Percentiles rank a stretch among this genome's conserved stretches.
These are phyloP conservation scores for Amblyraja radiata DNA, from an alignment of 2,797 vertebrate genomes.

Conservation along the genomic window DNA sequence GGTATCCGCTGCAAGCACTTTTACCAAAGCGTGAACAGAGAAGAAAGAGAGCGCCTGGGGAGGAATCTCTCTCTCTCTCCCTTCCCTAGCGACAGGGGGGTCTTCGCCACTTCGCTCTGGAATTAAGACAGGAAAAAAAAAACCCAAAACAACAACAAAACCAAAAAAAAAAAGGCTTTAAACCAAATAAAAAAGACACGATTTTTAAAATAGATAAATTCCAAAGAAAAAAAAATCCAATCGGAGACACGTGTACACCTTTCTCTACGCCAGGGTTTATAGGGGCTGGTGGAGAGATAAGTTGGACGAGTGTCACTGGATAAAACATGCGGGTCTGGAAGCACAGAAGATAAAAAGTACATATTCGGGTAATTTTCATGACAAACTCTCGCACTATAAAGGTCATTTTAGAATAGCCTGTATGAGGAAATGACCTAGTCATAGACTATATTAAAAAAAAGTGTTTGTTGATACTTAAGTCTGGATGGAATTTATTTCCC, in stretches of 20 bases:
- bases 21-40: constrained; percentile 82
- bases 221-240: constrained; percentile 38
- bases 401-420: constrained; percentile 37
- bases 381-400: constrained; percentile 38
- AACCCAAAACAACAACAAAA: background rate
- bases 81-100: too few relatives aligned
- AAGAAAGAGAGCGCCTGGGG: background rate
- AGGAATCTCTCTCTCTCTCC: too few relatives aligned
- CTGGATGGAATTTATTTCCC: constrained; percentile 37
- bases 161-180: constrained; percentile 34
- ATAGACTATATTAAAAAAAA: constrained; percentile 36
- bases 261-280: constrained; percentile 24
- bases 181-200: constrained; percentile 36
- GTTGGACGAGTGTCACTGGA: constrained; percentile 44
- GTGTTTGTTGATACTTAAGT: constrained; percentile 38
- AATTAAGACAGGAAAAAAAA: background rate
- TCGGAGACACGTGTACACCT: constrained; percentile 39
- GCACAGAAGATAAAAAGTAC: constrained; percentile 54
- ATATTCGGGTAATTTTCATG: constrained; percentile 54
- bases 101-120: constrained; percentile 3
- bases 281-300: constrained; percentile 42
- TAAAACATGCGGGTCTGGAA: constrained; percentile 58
- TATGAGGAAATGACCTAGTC: constrained; percentile 34
- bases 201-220: constrained; percentile 38
- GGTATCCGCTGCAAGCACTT: constrained; percentile 78